phyloP scores from a whole-genome alignment of 2,113 vertebrate genomes.

The Oenanthe oenanthe region DNA sequence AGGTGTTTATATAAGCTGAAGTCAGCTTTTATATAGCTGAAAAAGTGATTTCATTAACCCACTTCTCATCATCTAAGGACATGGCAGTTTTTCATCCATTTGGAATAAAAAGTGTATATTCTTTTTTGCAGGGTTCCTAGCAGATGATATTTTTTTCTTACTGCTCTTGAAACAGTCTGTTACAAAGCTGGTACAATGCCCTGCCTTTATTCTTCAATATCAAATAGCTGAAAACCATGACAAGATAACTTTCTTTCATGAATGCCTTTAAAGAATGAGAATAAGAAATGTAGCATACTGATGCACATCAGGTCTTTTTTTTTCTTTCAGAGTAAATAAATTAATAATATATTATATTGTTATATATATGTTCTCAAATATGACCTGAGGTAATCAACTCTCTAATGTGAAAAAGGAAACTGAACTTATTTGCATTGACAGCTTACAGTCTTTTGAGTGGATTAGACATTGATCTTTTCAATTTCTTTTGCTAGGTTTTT shows the following conservation, averaged over 20 bases:
- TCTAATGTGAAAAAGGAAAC: neutral
- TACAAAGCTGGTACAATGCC: neutral
- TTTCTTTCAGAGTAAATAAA: neutral
- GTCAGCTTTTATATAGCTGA: neutral
- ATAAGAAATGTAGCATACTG: neutral
- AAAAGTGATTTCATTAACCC: neutral
- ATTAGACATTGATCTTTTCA: neutral
- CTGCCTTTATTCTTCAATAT: neutral
- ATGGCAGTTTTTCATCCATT: neutral
- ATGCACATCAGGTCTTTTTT: neutral
- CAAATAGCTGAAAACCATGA: neutral
- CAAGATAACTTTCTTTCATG: neutral
- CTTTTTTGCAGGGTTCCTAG: neutral
- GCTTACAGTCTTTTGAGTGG: neutral
- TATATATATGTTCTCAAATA: neutral
- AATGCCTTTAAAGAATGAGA: neutral
- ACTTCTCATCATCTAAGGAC: neutral
- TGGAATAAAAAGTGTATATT: neutral
- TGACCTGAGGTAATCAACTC: neutral
- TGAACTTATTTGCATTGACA: neutral
- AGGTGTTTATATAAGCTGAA: neutral
- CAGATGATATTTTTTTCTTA: neutral
- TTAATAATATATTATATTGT: neutral
- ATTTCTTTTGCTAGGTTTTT: neutral
- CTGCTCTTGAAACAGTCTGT: neutral